Conservation (phyloP, 1,140 invertebrate genomes). For the Acromyrmex charruanus region DNA sequence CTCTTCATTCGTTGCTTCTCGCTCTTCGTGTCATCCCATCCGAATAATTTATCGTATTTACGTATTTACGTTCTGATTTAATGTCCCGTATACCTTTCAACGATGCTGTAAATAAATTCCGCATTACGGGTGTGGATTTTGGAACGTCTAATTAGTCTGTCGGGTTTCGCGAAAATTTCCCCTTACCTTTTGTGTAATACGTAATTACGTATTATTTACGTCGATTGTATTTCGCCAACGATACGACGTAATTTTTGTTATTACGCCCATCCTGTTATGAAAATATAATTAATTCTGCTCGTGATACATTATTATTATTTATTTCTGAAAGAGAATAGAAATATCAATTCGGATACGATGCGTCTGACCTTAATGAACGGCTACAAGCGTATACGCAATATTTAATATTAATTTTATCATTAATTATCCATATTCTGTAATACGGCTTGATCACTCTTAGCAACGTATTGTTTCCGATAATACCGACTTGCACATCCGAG, state of each 20-base stretch:
- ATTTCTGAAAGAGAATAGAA: slow-evolving; percentile 38
- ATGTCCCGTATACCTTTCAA: slow-evolving; percentile 2
- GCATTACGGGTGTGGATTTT: not conserved
- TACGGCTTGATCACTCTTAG: slow-evolving; percentile 23
- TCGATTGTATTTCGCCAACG: not conserved
- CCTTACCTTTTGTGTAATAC: slow-evolving; percentile 12
- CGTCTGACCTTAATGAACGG: slow-evolving; percentile 46
- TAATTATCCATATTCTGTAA: slow-evolving; percentile 56
- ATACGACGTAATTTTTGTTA: slow-evolving; percentile 45
- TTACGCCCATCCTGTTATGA: not conserved
- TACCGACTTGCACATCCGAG: not conserved
- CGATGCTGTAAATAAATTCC: slow-evolving; percentile 16
- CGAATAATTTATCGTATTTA: slow-evolving; percentile 34
- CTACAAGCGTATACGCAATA: slow-evolving; percentile 27
- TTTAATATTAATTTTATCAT: slow-evolving; percentile 55
- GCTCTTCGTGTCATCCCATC: not conserved
- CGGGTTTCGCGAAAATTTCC: not conserved
- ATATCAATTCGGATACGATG: slow-evolving; percentile 14
- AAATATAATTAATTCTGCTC: slow-evolving; percentile 41
- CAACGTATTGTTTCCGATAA: slow-evolving; percentile 37
- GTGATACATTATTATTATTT: slow-evolving; percentile 21
- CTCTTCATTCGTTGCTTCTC: slow-evolving; percentile 38
- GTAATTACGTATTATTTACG: too few relatives aligned
- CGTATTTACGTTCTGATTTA: slow-evolving; percentile 35
- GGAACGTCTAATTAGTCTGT: slow-evolving; percentile 36